Evolutionary conservation across 2,113 vertebrate genomes (phyloP).

Genomic region (Lethenteron reissneri): DNA sequence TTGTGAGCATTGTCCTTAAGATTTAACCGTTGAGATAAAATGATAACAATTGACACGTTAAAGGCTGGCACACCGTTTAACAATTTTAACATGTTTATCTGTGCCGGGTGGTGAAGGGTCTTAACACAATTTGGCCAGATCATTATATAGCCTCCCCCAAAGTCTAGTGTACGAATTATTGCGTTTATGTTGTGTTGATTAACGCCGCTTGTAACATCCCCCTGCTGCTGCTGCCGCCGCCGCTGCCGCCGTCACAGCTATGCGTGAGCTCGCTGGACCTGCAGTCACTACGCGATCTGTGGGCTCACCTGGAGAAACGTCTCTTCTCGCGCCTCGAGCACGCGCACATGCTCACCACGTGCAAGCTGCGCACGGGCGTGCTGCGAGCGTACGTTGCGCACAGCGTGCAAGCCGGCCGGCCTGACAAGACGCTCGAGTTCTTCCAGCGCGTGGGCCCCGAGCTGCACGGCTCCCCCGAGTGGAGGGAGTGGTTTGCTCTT

Average conservation of each 20-base stretch:
- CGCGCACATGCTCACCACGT: conserved; percentile 46
- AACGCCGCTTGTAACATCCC: too few relatives aligned
- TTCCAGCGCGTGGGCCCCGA: conserved; percentile 63
- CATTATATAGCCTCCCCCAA: too few relatives aligned
- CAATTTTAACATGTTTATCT: too few relatives aligned
- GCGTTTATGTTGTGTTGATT: too few relatives aligned
- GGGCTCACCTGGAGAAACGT: conserved; percentile 58
- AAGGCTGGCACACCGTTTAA: too few relatives aligned
- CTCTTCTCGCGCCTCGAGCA: conserved; percentile 80
- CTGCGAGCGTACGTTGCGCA: conserved; percentile 69
- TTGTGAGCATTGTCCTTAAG: too few relatives aligned
- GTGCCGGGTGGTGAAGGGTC: too few relatives aligned
- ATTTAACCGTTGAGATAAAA: too few relatives aligned
- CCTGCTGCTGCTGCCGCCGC: too few relatives aligned
- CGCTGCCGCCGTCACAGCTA: not conserved
- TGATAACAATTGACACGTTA: too few relatives aligned
- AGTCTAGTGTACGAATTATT: too few relatives aligned
- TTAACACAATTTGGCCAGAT: too few relatives aligned
- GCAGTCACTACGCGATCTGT: conserved; percentile 58
- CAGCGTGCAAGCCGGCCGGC: conserved; percentile 45
- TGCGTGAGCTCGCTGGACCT: conserved; percentile 29
- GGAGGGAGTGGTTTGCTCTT: conserved; percentile 89
- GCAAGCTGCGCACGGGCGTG: conserved; percentile 74
- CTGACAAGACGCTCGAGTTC: conserved; percentile 76
- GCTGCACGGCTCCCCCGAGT: conserved; percentile 67